Base-by-base conservation (phyloP, 2,888 invertebrate genomes). In the Rotaria magnacalcarata region DNA sequence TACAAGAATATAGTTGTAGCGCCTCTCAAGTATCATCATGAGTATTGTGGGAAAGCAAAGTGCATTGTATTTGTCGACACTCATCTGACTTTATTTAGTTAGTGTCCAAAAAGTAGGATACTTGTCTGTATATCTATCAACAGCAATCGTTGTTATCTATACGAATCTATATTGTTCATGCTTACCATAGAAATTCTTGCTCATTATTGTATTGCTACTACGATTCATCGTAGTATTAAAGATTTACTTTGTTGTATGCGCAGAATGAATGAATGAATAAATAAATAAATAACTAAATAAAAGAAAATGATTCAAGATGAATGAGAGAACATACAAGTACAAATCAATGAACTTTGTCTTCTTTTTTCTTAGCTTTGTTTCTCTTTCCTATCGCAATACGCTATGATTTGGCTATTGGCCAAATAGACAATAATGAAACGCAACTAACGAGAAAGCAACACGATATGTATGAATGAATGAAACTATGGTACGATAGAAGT, bases 401-500 rank as follows among this genome's bases (percentile, higher is more conserved):
- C 16, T 16, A 34, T 14, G 14, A 41, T 67, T 67, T 67, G 67
- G 67, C 67, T 10, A 41, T 6, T 27, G 34, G 67, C 67, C 67
- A 67, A 34, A 19, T 19, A 67, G 67, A 67, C 67, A 67, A 67
- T 67, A 67, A 67, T 67, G 67, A 67, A 67, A 67, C 2, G 2
- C 34, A 34, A 34, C 27, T 67, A 67, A 67, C 67, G 16, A 67
- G 67, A 67, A 67, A 67, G 67, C 67, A 67, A 67, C 67, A 67
- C 67, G 67, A 67, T 67, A 67, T 67, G 67, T 67, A 67, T 67
- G 67, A 67, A 67, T 67, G 67, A 67, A 67, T 34, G 16, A 67
- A 67, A 67, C 34, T 67, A 34, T 67, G 11, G 67, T 67, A 19
- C 67, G 67, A 67, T 67, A 34, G 34, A 67, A 34, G 34, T 16